Conservation (phyloP, 2,888 invertebrate species). For the Podabrus alpinus region DNA sequence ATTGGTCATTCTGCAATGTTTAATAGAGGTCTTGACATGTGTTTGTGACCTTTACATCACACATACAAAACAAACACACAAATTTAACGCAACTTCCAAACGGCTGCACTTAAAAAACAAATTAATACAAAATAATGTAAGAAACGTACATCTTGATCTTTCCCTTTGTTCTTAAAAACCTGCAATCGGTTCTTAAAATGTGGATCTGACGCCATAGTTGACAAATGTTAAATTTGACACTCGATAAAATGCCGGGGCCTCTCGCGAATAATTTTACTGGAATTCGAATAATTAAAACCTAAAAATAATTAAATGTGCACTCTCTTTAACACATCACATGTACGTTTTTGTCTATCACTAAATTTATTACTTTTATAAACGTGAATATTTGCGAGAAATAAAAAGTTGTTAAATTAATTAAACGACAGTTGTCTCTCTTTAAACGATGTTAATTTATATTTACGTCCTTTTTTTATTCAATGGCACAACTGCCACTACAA, state of each 20-base stretch:
- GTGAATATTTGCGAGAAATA: not conserved
- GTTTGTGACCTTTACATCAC: not conserved
- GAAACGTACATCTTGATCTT: slow-evolving; percentile 96
- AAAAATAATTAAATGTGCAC: not conserved
- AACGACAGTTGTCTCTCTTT: not conserved
- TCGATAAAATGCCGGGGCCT: slow-evolving; percentile 3
- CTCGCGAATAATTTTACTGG: not conserved
- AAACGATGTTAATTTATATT: not conserved
- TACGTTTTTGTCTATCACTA: not conserved
- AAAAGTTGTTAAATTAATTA: slow-evolving; percentile 1
- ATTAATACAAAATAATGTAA: not conserved
- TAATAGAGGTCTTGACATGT: not conserved
- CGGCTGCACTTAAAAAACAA: not conserved
- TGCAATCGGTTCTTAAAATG: slow-evolving; percentile 85
- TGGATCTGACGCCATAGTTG: slow-evolving; percentile 77
- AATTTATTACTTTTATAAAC: not conserved
- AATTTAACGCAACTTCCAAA: not conserved
- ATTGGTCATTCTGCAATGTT: not conserved
- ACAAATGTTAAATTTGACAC: slow-evolving; percentile 30
- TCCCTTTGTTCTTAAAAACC: slow-evolving; percentile 98
- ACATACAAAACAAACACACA: not conserved
- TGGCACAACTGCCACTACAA: not conserved
- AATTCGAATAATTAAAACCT: not conserved
- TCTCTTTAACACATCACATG: not conserved
- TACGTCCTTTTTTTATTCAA: not conserved